These are phyloP conservation scores for Scaptomyza tumidula DNA, from an alignment of 2,888 invertebrate genomes.

Conservation along the genomic window DNA sequence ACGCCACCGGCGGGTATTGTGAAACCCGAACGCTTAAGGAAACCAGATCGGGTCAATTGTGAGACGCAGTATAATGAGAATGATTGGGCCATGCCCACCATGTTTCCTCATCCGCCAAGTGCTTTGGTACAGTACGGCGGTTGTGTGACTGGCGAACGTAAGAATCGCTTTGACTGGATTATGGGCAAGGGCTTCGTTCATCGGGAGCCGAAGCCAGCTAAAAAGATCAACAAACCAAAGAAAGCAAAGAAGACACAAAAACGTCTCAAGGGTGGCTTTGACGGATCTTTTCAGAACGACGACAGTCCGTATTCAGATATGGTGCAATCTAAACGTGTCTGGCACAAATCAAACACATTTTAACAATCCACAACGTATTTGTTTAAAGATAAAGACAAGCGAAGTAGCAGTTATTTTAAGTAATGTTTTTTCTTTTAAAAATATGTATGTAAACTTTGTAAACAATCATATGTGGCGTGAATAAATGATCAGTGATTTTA, in stretches of 20 bases:
- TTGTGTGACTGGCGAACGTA: constrained; percentile 73
- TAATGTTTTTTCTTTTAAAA: background rate
- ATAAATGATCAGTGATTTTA: constrained; percentile 1
- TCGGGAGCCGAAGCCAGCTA: constrained; percentile 27
- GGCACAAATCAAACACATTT: constrained; percentile 40
- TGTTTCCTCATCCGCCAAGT: constrained; percentile 71
- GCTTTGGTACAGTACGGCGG: constrained; percentile 70
- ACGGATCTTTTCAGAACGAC: background rate
- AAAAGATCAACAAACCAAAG: constrained; percentile 24
- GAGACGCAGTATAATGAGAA: constrained; percentile 87
- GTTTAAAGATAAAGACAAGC: background rate
- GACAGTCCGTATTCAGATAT: background rate
- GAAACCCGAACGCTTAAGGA: constrained; percentile 86
- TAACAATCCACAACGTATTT: background rate
- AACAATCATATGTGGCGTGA: background rate
- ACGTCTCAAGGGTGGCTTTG: constrained; percentile 41
- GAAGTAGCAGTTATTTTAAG: background rate
- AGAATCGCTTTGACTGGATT: constrained; percentile 50
- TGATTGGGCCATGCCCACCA: constrained; percentile 84
- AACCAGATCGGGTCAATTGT: constrained; percentile 85
- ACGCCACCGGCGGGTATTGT: constrained; percentile 89
- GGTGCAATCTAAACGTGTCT: constrained; percentile 9
- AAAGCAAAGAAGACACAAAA: background rate
- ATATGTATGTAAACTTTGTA: background rate
- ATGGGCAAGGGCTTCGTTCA: constrained; percentile 59